Evolutionary conservation across 2,113 vertebrate genomes (phyloP), one percentile per base, ranked within the genome.

Genomic region (Hyperopisus bebe): DNA sequence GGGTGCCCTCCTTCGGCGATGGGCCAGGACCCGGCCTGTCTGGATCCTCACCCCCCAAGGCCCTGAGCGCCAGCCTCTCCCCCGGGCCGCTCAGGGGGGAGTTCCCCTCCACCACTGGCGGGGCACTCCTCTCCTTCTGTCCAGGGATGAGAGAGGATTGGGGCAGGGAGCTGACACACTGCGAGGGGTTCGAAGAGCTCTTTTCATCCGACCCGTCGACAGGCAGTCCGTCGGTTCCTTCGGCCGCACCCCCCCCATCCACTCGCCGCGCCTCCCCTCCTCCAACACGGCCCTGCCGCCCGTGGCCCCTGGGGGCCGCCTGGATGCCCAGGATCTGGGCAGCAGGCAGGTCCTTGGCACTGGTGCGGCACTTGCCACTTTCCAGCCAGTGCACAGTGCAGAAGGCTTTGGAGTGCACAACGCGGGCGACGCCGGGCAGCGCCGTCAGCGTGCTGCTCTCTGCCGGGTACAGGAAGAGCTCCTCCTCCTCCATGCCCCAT

Each of bases 341-440:
- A 0, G 97, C 95, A 3, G 98, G 98, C 0, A 98, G 90, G 51
- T 99, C 98, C 93, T 97, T 97, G 0, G 96, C 88, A 2, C 95
- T 97, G 19, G 97, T 97, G 87, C 97, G 97, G 93, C 94, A 97
- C 90, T 97, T 97, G 89, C 98, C 97, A 0, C 96, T 98, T 93
- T 99, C 98, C 88, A 98, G 97, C 99, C 99, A 99, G 92, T 99
- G 98, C 83, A 99, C 99, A 0, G 98, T 99, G 92, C 99, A 99
- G 91, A 97, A 98, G 90, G 98, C 98, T 92, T 99, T 99, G 89
- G 98, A 99, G 95, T 99, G 98, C 2, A 99, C 98, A 15, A 99
- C 98, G 0, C 98, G 97, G 31, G 99, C 97, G 90, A 99, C 98
- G 0, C 97, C 98, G 0, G 98, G 98, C 85, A 99, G 94, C 0